Conservation (phyloP, 2,797 vertebrate genomes). For the Caiman crocodilus region DNA sequence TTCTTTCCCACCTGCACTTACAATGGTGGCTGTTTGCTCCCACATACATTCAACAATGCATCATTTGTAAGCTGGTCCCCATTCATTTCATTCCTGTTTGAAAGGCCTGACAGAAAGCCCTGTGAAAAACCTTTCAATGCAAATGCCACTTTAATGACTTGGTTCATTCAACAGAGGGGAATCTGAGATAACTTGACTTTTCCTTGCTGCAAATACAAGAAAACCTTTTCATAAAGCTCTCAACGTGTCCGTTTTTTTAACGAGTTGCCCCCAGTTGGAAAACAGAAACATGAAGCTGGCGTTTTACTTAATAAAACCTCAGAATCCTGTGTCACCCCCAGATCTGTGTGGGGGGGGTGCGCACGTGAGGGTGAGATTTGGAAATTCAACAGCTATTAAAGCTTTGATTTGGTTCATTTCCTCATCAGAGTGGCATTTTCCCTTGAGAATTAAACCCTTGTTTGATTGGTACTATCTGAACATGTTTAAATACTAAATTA, state of each 20-base stretch:
- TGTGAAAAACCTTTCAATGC: constrained; percentile 82
- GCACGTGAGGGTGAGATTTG: not conserved
- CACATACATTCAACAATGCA: constrained; percentile 79
- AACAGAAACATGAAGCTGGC: constrained; percentile 36
- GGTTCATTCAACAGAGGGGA: constrained; percentile 79
- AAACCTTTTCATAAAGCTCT: constrained; percentile 78
- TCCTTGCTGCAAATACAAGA: constrained; percentile 74
- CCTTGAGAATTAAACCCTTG: not conserved
- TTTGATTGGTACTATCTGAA: constrained; percentile 23
- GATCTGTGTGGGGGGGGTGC: not conserved
- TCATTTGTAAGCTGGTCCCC: constrained; percentile 80
- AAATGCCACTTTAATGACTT: constrained; percentile 84
- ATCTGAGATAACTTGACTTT: constrained; percentile 75
- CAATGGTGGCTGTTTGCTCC: constrained; percentile 81
- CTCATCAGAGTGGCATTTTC: not conserved
- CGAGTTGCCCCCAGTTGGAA: constrained; percentile 48
- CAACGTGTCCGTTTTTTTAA: constrained; percentile 81
- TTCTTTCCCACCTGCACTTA: constrained; percentile 82
- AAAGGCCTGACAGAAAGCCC: constrained; percentile 81
- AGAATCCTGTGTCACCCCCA: constrained; percentile 13
- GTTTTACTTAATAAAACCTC: constrained; percentile 34
- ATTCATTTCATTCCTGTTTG: constrained; percentile 79
- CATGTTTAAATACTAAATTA: constrained; percentile 52
- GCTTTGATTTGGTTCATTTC: constrained; percentile 31
- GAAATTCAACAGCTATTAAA: constrained; percentile 1